These are phyloP conservation scores for Eumacrocentrus americanus DNA, from an alignment of 2,888 invertebrate genomes.

Conservation along the genomic window DNA sequence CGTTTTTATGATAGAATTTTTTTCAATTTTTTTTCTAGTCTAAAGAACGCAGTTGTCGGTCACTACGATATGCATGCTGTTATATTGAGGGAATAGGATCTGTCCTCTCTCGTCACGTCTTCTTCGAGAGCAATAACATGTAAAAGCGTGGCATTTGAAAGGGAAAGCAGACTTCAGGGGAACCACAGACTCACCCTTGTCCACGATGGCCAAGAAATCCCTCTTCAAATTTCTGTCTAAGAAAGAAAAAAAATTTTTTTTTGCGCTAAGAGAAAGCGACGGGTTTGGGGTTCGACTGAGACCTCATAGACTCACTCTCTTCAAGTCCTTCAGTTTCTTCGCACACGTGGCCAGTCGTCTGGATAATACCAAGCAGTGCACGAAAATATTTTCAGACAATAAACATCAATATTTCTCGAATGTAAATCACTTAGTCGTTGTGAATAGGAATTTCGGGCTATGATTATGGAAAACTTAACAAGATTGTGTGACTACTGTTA, in stretches of 20 bases:
- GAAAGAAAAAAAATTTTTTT: not conserved
- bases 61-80: too few relatives aligned
- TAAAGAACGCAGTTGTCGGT: not conserved
- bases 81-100: not conserved
- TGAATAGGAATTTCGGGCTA: not conserved
- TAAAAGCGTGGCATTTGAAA: conserved; percentile 15
- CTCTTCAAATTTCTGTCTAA: conserved; percentile 2
- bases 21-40: not conserved
- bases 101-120: not conserved
- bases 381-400: too few relatives aligned
- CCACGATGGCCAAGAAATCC: not conserved
- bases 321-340: not conserved
- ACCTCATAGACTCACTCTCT: not conserved
- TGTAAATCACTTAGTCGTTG: too few relatives aligned
- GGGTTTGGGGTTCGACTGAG: not conserved
- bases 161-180: conserved; percentile 29
- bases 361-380: not conserved
- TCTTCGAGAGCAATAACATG: not conserved
- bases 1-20: not conserved
- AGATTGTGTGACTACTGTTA: too few relatives aligned
- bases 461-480: too few relatives aligned
- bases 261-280: not conserved
- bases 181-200: not conserved
- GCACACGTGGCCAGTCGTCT: too few relatives aligned
- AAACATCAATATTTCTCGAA: too few relatives aligned